Evolutionary conservation across 2,888 invertebrate genomes (phyloP), one percentile per base, ranked within the genome.

Genomic region (Noctua pronuba): DNA sequence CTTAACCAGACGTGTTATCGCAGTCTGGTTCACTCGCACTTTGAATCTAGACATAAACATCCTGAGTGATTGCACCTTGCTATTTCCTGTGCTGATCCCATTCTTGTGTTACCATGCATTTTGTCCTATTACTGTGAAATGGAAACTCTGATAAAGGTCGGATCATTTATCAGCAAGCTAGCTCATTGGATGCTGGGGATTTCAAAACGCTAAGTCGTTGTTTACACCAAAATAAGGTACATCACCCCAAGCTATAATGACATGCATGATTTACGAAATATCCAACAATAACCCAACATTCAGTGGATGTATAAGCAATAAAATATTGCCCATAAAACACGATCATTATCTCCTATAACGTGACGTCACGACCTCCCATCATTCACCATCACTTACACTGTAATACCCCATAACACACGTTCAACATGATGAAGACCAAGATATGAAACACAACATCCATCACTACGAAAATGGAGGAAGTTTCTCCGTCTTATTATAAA

Each of bases 401-500:
- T 84, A 75, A 84, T 79, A 70, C 62, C 73, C 74, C 69, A 83
- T 86, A 86, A 83, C 83, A 83, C 58, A 82, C 49, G 71, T 72
- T 86, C 8, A 78, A 78, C 75, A 84, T 73, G 84, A 84, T 84
- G 74, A 84, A 84, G 84, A 79, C 74, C 80, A 83, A 77, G 84
- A 80, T 84, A 79, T 70, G 52, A 67, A 77, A 73, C 73, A 73
- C 73, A 79, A 78, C 79, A 83, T 89, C 75, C 75, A 86, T 89
- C 86, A 86, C 65, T 70, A 60, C 73, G 52, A 84, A 88, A 83
- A 89, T 89, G 70, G 82, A 81, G 85, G 89, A 85, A 81, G 85
- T 88, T 84, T 77, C 87, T 72, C 60, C 79, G 73, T 81, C 82
- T 69, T 85, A 80, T 85, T 89, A 88, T 88, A 89, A 89, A 88